Percentiles rank a stretch among this genome's conserved stretches.
Conservation (phyloP, 2,113 vertebrate species). For the mouse (Mus musculus) region DNA sequence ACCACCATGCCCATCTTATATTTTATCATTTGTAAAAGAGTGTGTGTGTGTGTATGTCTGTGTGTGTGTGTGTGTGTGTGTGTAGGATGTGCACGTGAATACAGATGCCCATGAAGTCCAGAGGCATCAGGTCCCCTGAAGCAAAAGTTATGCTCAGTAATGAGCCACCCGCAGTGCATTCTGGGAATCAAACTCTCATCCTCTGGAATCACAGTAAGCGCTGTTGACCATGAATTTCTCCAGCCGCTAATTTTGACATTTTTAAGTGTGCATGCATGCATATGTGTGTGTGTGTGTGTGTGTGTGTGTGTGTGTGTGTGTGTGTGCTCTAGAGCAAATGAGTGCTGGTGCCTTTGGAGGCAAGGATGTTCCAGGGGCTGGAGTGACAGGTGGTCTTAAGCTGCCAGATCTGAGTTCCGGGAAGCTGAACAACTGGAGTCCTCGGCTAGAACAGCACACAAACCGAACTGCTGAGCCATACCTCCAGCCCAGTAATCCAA, state of each 20-base stretch:
- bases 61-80: not conserved
- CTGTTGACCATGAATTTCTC: not conserved
- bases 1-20: not conserved
- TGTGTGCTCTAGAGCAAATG: not conserved
- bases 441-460: too few relatives aligned
- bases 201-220: not conserved
- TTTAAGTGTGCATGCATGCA: not conserved
- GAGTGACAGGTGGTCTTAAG: not conserved
- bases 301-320: not conserved
- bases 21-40: not conserved
- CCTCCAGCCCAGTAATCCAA: not conserved
- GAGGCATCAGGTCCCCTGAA: not conserved
- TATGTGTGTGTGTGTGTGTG: not conserved
- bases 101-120: not conserved
- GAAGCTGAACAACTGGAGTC: not conserved
- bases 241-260: not conserved
- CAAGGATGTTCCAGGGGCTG: not conserved
- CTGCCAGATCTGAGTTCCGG: not conserved
- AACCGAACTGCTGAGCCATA: not conserved
- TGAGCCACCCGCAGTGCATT: not conserved
- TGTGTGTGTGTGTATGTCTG: not conserved
- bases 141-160: not conserved
- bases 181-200: not conserved
- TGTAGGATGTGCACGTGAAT: not conserved
- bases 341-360: not conserved